phyloP scores from a whole-genome alignment of 2,797 vertebrate species.

The Myotis findleyi region DNA sequence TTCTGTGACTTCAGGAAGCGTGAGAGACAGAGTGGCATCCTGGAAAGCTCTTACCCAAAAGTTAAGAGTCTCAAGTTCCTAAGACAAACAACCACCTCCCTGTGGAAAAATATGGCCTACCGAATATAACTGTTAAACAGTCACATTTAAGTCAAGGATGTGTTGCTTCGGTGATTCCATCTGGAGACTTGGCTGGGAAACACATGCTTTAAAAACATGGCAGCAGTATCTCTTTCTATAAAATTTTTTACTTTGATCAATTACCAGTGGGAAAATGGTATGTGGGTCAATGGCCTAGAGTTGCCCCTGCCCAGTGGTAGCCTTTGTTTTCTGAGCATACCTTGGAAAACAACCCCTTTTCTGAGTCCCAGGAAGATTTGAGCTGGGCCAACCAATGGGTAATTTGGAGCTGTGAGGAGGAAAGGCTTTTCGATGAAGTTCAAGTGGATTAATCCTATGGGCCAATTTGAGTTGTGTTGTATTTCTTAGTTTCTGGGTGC shows the following conservation, averaged over 20 bases:
- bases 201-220: conserved; percentile 82
- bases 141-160: conserved; percentile 86
- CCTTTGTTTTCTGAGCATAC: not conserved
- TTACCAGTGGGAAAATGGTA: conserved; percentile 69
- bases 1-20: conserved; percentile 80
- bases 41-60: conserved; percentile 83
- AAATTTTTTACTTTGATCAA: conserved; percentile 83
- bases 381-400: not conserved
- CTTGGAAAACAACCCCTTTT: conserved; percentile 38
- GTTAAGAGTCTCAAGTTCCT: conserved; percentile 84
- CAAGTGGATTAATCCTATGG: conserved; percentile 4
- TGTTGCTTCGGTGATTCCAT: conserved; percentile 84
- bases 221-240: conserved; percentile 83
- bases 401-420: not conserved
- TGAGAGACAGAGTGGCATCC: conserved; percentile 79
- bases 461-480: not conserved
- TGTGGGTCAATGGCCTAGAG: conserved; percentile 64
- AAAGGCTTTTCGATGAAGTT: conserved; percentile 3
- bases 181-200: conserved; percentile 85
- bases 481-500: not conserved
- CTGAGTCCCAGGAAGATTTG: not conserved
- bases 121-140: conserved; percentile 85
- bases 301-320: not conserved
- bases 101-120: conserved; percentile 85
- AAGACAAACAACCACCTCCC: conserved; percentile 84